Evolutionary conservation across 2,888 invertebrate genomes (phyloP).

Genomic region (Endotricha flammealis): DNA sequence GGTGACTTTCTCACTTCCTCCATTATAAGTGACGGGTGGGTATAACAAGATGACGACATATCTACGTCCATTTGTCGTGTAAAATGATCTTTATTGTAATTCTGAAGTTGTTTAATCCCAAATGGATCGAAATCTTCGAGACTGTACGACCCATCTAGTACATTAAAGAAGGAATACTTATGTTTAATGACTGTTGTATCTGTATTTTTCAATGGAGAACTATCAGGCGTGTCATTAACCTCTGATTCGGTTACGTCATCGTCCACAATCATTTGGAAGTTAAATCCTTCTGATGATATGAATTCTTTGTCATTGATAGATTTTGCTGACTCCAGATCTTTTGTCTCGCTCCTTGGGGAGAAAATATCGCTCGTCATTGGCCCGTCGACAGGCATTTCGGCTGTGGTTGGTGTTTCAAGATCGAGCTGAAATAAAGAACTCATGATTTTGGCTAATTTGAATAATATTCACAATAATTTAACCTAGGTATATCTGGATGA

Average conservation of each 20-base stretch:
- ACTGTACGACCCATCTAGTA: slow-evolving; percentile 69
- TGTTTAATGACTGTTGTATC: slow-evolving; percentile 22
- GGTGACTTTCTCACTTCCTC: slow-evolving; percentile 65
- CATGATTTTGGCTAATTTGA: too few relatives aligned
- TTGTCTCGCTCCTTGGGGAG: slow-evolving; percentile 52
- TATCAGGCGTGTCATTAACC: slow-evolving; percentile 33
- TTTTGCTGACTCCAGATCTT: slow-evolving; percentile 40
- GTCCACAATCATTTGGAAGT: slow-evolving; percentile 62
- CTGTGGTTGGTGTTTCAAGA: slow-evolving; percentile 71
- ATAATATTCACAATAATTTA: too few relatives aligned
- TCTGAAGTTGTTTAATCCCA: slow-evolving; percentile 48
- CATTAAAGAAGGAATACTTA: slow-evolving; percentile 56
- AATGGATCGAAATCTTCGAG: slow-evolving; percentile 67
- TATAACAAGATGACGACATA: slow-evolving; percentile 46
- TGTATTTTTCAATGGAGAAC: slow-evolving; percentile 41
- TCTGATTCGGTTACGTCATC: slow-evolving; percentile 42
- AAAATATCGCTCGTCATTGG: slow-evolving; percentile 49
- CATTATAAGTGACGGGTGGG: slow-evolving; percentile 58
- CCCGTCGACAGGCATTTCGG: slow-evolving; percentile 59
- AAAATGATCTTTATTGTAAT: slow-evolving; percentile 45
- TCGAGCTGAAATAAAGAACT: slow-evolving; percentile 50
- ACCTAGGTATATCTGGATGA: too few relatives aligned
- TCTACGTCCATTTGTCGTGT: slow-evolving; percentile 44
- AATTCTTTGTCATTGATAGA: slow-evolving; percentile 47
- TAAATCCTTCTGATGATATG: slow-evolving; percentile 54